Base-by-base conservation (phyloP, 2,113 vertebrate species). In the Lepisosteus osseus region DNA sequence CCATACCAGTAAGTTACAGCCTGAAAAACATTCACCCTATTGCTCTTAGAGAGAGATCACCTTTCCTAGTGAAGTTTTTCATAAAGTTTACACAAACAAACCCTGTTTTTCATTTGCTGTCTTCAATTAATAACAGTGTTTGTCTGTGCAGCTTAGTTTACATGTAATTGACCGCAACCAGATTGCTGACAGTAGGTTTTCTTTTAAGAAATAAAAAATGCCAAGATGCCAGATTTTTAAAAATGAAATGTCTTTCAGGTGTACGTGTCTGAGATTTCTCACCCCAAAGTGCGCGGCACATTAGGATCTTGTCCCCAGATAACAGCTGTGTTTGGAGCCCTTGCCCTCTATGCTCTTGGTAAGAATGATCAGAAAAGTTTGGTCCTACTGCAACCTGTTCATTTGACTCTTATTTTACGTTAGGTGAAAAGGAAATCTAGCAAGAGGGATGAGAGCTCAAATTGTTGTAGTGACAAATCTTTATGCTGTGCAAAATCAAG, bases 261-360 rank as follows among this genome's bases (percentile, higher is more conserved):
- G 13, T 98, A 98, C 70, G 95, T 99, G 75, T 98, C 97, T 0
- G 97, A 99, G 87, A 94, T 99, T 61, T 96, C 95, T 13, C 93
- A 95, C 70, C 90, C 93, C 0, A 71, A 79, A 2, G 88, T 97
- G 11, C 88, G 97, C n/a, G 97, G 97, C 4, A 78, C 84, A 0
- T 73, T 98, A 84, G 97, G 97, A 0, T 93, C 95, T 11, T 95
- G 94, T 3, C 96, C 97, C 57, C 97, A 99, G 90, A 84, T 97
- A 78, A 97, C 95, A 78, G 93, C 94, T 0, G 97, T 99, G 74
- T 91, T 94, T 62, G 97, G 97, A 11, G 86, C 95, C 12, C 87
- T 99, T 63, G 17, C 86, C 0, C 94, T 98, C 2, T 98, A 98
- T 0, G 79, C 86, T 0, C 79, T 99, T 0, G 94, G 97, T 90